A percentile compares a stretch with the other conserved stretches of the same genome.
Conservation (phyloP, 2,797 vertebrate species). For the Mastacembelus armatus region DNA sequence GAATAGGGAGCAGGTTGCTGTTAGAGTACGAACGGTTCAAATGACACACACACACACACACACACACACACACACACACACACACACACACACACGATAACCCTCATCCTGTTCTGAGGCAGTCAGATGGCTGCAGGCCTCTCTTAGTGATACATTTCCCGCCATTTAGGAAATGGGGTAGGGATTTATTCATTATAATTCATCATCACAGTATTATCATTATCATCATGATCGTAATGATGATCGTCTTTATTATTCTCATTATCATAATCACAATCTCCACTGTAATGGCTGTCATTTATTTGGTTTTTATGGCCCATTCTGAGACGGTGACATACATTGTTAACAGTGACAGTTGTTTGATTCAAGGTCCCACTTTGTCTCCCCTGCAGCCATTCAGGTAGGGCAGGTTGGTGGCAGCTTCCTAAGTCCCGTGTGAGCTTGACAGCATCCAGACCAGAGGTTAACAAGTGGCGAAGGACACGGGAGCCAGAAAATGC, state of each 20-base stretch:
- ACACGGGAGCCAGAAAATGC: constrained; percentile 18
- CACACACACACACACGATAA: constrained; percentile 45
- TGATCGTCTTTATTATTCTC: constrained; percentile 85
- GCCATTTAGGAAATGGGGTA: constrained; percentile 77
- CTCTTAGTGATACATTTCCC: constrained; percentile 75
- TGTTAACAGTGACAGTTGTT: constrained; percentile 79
- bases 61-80: constrained; percentile 24
- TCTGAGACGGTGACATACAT: constrained; percentile 74
- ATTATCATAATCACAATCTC: constrained; percentile 86
- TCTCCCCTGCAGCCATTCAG: constrained; percentile 61
- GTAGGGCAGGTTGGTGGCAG: constrained; percentile 36
- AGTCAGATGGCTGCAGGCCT: constrained; percentile 63
- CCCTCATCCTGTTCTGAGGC: constrained; percentile 47
- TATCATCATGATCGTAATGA: constrained; percentile 82
- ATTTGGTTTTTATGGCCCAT: constrained; percentile 82
- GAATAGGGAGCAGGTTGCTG: constrained; percentile 55
- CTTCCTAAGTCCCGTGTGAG: constrained; percentile 15
- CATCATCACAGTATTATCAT: constrained; percentile 80
- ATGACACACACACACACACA: constrained; percentile 46
- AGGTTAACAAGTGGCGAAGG: constrained; percentile 61
- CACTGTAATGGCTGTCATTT: constrained; percentile 79
- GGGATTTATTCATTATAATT: constrained; percentile 82
- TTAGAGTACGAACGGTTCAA: constrained; percentile 52
- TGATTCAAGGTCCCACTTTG: constrained; percentile 79
- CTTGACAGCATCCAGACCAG: not conserved